Evolutionary conservation across 2,113 vertebrate species (phyloP).

Genomic region (Alethe castanea): DNA sequence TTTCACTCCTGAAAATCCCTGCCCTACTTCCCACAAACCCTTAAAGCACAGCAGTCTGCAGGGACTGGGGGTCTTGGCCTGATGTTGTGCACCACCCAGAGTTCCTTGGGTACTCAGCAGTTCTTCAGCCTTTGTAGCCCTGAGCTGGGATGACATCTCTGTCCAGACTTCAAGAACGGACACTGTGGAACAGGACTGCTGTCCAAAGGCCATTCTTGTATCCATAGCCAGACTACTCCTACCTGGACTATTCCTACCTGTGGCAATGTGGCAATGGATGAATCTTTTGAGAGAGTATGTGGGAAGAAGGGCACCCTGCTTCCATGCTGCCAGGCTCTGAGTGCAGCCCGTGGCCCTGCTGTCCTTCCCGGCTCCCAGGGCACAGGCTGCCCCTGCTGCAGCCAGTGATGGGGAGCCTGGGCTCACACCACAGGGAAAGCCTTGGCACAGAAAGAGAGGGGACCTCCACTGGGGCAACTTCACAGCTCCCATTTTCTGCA

Average conservation of each 20-base stretch:
- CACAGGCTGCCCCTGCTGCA: not conserved
- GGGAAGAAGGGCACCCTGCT: fast-evolving
- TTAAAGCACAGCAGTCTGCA: not conserved
- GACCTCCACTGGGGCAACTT: not conserved
- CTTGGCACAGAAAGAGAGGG: not conserved
- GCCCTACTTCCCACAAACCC: not conserved
- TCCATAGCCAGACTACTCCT: not conserved
- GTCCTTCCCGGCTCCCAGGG: not conserved
- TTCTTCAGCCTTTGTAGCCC: not conserved
- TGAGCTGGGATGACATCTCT: not conserved
- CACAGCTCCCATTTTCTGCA: not conserved
- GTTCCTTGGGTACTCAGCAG: not conserved
- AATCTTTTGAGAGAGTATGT: not conserved
- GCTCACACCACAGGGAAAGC: not conserved
- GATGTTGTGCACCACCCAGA: fast-evolving
- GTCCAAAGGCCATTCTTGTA: not conserved
- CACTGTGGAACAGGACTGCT: not conserved
- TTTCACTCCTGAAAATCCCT: not conserved
- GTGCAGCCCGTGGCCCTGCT: fast-evolving
- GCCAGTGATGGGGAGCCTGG: not conserved
- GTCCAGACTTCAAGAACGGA: not conserved
- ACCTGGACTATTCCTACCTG: not conserved
- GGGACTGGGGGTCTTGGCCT: not conserved
- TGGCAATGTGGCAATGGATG: fast-evolving
- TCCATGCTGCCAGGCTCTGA: not conserved